A percentile compares a stretch with the other conserved stretches of the same genome.
Conservation (phyloP, 2,888 invertebrate species). For the Dolichopus griseipennis region DNA sequence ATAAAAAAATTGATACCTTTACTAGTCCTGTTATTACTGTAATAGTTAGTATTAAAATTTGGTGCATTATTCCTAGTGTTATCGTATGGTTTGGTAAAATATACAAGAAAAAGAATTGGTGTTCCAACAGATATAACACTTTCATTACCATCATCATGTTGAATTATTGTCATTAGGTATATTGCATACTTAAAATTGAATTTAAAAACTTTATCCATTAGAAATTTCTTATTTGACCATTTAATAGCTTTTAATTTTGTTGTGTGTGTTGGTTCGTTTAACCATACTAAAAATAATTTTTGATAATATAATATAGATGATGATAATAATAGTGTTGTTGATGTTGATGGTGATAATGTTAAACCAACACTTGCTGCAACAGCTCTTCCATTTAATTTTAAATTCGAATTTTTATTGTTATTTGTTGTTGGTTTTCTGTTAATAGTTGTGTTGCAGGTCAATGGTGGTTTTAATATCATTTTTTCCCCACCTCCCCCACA, state of each 20-base stretch:
- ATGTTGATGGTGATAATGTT: conserved; percentile 12
- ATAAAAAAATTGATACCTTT: too few relatives aligned
- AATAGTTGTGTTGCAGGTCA: neutral
- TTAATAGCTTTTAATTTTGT: conserved; percentile 25
- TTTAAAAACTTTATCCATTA: conserved; percentile 14
- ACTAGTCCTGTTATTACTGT: too few relatives aligned
- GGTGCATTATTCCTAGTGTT: neutral
- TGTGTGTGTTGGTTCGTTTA: conserved; percentile 20
- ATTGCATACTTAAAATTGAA: neutral
- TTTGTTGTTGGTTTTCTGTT: neutral
- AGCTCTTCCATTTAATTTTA: neutral
- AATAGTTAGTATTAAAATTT: too few relatives aligned
- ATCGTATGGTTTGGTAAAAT: conserved; percentile 8
- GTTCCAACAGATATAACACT: too few relatives aligned
- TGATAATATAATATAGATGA: conserved; percentile 17
- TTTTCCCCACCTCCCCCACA: too few relatives aligned
- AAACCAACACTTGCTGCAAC: neutral
- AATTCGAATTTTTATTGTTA: neutral
- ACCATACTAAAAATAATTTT: conserved; percentile 19
- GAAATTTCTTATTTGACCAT: conserved; percentile 24
- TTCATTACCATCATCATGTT: neutral
- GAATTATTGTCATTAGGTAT: neutral
- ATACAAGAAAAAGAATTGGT: neutral
- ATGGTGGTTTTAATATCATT: too few relatives aligned
- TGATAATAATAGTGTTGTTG: conserved; percentile 11